Percentiles rank a stretch among this genome's conserved stretches.
phyloP scores from a whole-genome alignment of 2,888 invertebrate genomes.

The Drosophila nigricruria region DNA sequence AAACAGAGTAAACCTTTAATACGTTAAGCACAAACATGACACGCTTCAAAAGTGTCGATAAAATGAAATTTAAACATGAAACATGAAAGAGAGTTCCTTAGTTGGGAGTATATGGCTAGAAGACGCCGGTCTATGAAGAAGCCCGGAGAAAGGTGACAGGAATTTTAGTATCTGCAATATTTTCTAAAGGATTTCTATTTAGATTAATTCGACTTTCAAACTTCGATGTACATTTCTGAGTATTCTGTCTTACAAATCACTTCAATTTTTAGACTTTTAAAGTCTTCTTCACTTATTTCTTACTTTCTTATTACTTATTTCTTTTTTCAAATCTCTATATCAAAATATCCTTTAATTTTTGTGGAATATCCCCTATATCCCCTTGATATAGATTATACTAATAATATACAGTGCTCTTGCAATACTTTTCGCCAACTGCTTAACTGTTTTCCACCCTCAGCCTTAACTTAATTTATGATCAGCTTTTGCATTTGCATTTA shows the following conservation, averaged over 20 bases:
- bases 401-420: background rate
- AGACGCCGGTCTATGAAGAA: no score
- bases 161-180: no score
- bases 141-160: no score
- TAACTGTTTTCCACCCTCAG: background rate
- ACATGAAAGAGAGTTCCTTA: background rate
- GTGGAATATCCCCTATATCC: background rate
- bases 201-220: no score
- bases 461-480: constrained; percentile 3
- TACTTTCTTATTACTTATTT: no score
- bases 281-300: no score
- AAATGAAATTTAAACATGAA: background rate
- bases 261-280: no score
- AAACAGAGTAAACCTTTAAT: constrained; percentile 7
- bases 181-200: no score
- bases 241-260: no score
- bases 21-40: constrained; percentile 9
- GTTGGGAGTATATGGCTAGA: background rate
- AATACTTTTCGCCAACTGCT: background rate
- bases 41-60: background rate
- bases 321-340: background rate
- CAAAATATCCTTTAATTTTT: background rate
- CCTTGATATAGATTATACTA: background rate
- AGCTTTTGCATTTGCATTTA: constrained; percentile 26
- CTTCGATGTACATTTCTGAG: no score